Evolutionary conservation across 2,797 vertebrate species (phyloP).

Genomic region (Lacerta bilineata): DNA sequence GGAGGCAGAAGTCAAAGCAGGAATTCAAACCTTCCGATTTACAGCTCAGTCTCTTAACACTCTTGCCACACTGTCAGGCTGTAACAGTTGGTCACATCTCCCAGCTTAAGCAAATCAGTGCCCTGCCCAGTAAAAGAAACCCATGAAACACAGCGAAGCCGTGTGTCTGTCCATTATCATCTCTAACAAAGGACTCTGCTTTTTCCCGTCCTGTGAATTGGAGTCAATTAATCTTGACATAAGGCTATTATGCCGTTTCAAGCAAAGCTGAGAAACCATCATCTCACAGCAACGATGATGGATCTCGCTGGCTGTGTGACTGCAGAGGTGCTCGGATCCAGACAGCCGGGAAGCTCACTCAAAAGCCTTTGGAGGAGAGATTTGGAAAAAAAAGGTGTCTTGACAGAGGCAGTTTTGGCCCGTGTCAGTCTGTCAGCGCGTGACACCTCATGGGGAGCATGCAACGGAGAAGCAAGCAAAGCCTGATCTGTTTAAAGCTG

Average conservation of each 20-base stretch:
- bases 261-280: neutral
- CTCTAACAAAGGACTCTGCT: neutral
- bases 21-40: neutral
- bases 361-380: neutral
- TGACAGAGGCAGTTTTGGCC: too few species aligned
- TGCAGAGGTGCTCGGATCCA: neutral
- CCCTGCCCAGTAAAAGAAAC: neutral
- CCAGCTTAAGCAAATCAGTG: neutral
- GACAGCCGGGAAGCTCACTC: neutral
- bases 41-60: neutral
- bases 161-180: neutral
- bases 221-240: slow-evolving; percentile 32
- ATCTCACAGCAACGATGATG: too few species aligned
- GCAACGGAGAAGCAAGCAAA: neutral
- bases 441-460: too few species aligned
- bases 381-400: too few species aligned
- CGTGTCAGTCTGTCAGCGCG: neutral
- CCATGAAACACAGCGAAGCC: neutral
- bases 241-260: neutral
- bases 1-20: neutral
- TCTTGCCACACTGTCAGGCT: too few species aligned
- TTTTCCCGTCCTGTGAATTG: neutral
- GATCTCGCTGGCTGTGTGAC: neutral
- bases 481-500: neutral
- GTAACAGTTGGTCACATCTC: too few species aligned